Conservation (phyloP, 2,113 vertebrate species). For the Brevimyrus niger region DNA sequence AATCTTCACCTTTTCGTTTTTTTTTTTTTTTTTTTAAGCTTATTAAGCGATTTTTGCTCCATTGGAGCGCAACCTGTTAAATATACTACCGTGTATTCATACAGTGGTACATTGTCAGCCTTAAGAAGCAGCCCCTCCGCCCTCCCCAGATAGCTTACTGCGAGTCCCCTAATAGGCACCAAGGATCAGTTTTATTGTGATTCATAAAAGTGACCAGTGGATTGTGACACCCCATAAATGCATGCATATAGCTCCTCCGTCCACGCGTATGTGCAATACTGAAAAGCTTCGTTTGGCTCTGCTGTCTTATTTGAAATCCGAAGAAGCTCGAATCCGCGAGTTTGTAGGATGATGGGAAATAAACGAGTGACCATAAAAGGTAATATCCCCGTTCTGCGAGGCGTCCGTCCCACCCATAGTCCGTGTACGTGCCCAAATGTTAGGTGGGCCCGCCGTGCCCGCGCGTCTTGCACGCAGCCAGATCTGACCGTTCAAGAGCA, state of each 20-base stretch:
- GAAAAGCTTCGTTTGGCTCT: background rate
- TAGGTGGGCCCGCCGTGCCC: background rate
- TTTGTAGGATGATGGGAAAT: background rate
- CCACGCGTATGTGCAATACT: background rate
- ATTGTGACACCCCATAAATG: background rate
- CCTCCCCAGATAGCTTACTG: background rate
- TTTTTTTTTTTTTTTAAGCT: background rate
- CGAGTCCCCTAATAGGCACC: background rate
- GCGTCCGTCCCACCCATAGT: background rate
- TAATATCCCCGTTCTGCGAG: background rate
- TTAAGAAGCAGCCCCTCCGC: background rate
- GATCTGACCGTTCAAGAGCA: background rate
- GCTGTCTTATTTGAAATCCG: background rate
- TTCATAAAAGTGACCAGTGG: background rate
- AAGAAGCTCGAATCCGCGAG: background rate
- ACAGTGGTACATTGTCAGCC: background rate
- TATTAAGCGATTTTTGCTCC: slow-evolving; percentile 2
- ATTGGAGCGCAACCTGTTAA: background rate
- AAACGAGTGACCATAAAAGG: background rate
- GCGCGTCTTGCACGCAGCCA: background rate
- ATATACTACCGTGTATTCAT: background rate
- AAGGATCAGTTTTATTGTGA: slow-evolving; percentile 1
- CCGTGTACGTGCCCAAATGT: background rate
- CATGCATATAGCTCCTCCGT: background rate
- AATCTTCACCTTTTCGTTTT: slow-evolving; percentile 53